Conservation (phyloP, 2,797 vertebrate genomes). For the Rhinella marina region DNA sequence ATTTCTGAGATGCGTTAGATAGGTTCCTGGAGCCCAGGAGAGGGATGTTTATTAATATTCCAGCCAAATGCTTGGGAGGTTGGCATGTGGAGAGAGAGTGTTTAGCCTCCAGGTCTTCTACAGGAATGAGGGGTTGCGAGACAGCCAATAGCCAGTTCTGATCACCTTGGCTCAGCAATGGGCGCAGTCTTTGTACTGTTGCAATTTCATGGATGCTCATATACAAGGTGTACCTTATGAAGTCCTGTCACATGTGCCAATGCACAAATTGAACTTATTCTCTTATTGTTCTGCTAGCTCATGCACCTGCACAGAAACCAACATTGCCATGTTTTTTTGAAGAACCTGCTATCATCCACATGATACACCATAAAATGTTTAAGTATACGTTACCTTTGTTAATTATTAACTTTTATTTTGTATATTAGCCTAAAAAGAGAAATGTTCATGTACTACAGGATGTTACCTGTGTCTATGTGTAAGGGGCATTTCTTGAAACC, state of each 20-base stretch:
- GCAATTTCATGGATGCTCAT: slow-evolving; percentile 30
- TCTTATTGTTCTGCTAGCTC: background rate
- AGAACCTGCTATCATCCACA: slow-evolving; percentile 12
- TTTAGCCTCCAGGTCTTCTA: slow-evolving; percentile 60
- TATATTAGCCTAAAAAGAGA: too few relatives aligned
- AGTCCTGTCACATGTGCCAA: slow-evolving; percentile 7
- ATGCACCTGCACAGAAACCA: slow-evolving; percentile 44
- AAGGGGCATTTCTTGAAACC: too few relatives aligned
- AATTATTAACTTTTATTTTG: too few relatives aligned
- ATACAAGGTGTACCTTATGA: slow-evolving; percentile 17
- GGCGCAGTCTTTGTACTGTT: slow-evolving; percentile 31
- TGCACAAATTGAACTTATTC: background rate
- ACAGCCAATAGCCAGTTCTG: slow-evolving; percentile 52
- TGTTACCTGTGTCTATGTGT: too few relatives aligned
- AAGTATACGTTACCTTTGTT: too few relatives aligned
- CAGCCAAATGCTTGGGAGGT: slow-evolving; percentile 58
- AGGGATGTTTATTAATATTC: slow-evolving; percentile 58
- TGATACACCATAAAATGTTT: too few relatives aligned
- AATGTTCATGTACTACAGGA: too few relatives aligned
- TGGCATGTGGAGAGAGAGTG: slow-evolving; percentile 53
- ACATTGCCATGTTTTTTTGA: background rate
- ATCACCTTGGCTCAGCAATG: slow-evolving; percentile 48
- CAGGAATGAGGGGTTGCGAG: slow-evolving; percentile 50
- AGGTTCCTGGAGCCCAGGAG: slow-evolving; percentile 58
- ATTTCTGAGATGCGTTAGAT: slow-evolving; percentile 57